Evolutionary conservation across 2,113 vertebrate genomes (phyloP).

Genomic region (Varanus salvator): DNA sequence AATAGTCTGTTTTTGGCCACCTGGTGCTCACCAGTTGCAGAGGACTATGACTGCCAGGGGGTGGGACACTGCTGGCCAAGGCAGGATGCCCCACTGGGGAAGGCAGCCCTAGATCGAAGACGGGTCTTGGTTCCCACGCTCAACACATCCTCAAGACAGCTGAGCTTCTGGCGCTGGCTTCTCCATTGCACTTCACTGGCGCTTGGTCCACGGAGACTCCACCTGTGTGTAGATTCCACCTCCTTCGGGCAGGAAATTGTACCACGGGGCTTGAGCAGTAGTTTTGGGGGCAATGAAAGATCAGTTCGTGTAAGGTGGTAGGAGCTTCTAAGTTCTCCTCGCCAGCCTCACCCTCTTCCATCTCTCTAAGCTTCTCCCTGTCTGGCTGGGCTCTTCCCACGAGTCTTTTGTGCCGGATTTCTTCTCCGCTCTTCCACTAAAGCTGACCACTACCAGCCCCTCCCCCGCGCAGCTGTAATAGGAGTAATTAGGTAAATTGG

Average conservation of each 20-base stretch:
- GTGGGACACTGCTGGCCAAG: no score
- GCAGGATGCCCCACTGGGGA: not conserved
- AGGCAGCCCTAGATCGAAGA: not conserved
- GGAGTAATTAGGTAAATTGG: conserved; percentile 1
- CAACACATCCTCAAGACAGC: not conserved
- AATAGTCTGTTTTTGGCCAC: no score
- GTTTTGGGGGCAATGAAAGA: not conserved
- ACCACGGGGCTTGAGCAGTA: not conserved
- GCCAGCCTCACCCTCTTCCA: not conserved
- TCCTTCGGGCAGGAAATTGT: not conserved
- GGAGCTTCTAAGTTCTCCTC: not conserved
- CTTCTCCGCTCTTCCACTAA: not conserved
- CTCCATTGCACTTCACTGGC: not conserved
- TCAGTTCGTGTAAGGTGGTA: not conserved
- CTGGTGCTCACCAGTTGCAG: no score
- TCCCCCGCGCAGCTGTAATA: not conserved
- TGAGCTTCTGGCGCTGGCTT: no score
- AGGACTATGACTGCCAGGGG: no score
- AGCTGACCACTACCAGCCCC: not conserved
- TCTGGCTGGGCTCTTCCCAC: not conserved
- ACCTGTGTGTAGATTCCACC: not conserved
- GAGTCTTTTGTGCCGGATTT: not conserved
- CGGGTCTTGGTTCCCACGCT: not conserved
- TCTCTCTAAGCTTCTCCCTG: not conserved
- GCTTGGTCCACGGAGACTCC: not conserved